Base-by-base conservation (phyloP, 2,113 vertebrate genomes). In the Pomatorhinus ruficollis region DNA sequence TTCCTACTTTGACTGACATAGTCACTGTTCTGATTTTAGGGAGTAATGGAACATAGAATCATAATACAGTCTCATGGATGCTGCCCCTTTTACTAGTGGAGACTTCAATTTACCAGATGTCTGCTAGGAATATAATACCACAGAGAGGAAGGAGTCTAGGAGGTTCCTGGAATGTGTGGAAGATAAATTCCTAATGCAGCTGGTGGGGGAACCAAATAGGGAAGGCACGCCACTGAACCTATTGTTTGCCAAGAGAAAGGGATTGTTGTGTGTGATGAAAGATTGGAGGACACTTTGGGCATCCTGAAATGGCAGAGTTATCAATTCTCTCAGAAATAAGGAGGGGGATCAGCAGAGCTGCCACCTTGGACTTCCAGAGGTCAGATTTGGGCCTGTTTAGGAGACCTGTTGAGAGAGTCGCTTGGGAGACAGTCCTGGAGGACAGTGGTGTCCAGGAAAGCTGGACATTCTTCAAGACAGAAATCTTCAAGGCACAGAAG, bases 371-470 rank as follows among this genome's bases (percentile, higher is more conserved):
- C 45, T 59, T 82, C 44, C 27, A 44, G 44, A 66, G 33, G 27
- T 21, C 65, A 71, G 22, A 65, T 72, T 60, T 69, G 45, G 39
- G 22, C 35, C 30, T 60, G 20, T 45, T 66, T 39, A 66, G 33
- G 77, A 59, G 44, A n/a, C 28, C 10, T 28, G 4, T 44, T 66
- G 37, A 31, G 21, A 33, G 35, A 37, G 18, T 28, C 0, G 0
- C 27, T 72, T 59, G 52, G 18, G 33, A 44, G 33, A 12, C 9
- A 30, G n/a, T 82, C 39, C 28, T 68, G 13, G 15, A 60, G 52
- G 44, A 24, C 23, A 39, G 28, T 50, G 10, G 37, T 60, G 24
- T 45, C 53, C 28, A 25, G 53, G 19, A 52, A 45, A 28, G 23
- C 28, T 66, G 33, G 23, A n/a, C 68, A 33, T 72, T 65, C 11